A percentile compares a stretch with the other conserved stretches of the same genome.
Evolutionary conservation across 1,140 invertebrate genomes (phyloP).

Genomic region (Drosophila lini): DNA sequence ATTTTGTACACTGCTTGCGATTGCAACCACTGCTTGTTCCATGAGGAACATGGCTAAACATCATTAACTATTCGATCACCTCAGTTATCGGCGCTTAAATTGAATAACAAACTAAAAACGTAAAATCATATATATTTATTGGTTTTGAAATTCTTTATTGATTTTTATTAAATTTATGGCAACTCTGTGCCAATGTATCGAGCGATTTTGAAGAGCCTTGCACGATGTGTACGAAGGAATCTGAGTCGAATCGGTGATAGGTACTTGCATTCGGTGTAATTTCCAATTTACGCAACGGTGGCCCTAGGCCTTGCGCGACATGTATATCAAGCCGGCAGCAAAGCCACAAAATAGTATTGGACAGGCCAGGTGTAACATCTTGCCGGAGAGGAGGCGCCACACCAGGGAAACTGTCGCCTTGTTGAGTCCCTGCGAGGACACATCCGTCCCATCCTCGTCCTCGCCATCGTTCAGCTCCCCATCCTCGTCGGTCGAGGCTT

Average conservation of each 20-base stretch:
- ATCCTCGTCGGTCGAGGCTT: constrained; percentile 7
- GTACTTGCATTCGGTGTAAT: neutral
- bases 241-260: constrained; percentile 3
- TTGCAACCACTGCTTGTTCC: neutral
- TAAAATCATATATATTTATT: neutral
- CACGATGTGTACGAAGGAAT: neutral
- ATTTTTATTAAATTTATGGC: constrained; percentile 38
- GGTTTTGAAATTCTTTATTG: constrained; percentile 32
- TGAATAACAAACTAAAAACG: neutral
- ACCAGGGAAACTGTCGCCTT: constrained; percentile 27
- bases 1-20: neutral
- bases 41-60: neutral
- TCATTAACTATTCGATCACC: neutral
- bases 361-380: constrained; percentile 28
- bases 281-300: constrained; percentile 3
- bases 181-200: constrained; percentile 25
- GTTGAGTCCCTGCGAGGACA: neutral
- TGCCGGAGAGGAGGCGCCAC: constrained; percentile 29
- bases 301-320: constrained; percentile 57
- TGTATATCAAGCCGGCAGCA: constrained; percentile 58
- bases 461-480: neutral
- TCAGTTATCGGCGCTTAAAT: constrained; percentile 4
- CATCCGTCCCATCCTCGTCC: neutral
- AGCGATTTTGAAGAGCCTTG: constrained; percentile 40
- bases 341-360: constrained; percentile 61